A percentile compares a stretch with the other conserved stretches of the same genome.
phyloP scores from a whole-genome alignment of 2,888 invertebrate genomes.

The Ochropacha duplaris region DNA sequence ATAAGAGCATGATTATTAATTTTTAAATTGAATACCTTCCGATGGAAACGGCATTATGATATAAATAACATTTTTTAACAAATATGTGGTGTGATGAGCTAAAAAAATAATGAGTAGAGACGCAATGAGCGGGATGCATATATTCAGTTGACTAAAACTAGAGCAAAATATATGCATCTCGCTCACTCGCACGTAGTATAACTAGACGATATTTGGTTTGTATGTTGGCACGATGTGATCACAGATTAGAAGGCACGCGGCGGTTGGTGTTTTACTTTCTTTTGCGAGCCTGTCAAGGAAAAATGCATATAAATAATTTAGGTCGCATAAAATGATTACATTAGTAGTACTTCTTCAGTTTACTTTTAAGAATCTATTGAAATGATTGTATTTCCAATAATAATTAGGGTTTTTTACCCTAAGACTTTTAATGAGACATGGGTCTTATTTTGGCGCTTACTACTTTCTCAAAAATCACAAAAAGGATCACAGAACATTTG shows the following conservation, averaged over 20 bases:
- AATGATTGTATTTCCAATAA: no score
- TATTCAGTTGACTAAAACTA: conserved; percentile 19
- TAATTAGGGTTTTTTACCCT: no score
- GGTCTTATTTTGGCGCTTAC: no score
- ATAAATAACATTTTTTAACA: conserved; percentile 8
- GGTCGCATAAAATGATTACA: no score
- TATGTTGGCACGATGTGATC: conserved; percentile 29
- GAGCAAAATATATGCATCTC: conserved; percentile 13
- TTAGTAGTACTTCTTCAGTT: no score
- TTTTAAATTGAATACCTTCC: conserved; percentile 34
- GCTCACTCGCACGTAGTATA: background rate
- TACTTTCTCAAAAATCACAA: no score
- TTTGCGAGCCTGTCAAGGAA: conserved; percentile 62
- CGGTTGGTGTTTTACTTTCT: conserved; percentile 52
- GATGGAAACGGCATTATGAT: conserved; percentile 41
- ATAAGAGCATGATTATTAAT: conserved; percentile 34
- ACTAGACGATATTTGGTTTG: conserved; percentile 23
- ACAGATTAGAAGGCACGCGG: conserved; percentile 24
- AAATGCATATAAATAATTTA: no score
- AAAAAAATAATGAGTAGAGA: conserved; percentile 3
- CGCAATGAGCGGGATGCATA: conserved; percentile 33
- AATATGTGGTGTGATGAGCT: background rate
- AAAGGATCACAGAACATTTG: no score
- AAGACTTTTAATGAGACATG: no score
- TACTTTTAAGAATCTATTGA: no score